Conservation (phyloP, 2,113 vertebrate species). For the Arvicanthis niloticus region DNA sequence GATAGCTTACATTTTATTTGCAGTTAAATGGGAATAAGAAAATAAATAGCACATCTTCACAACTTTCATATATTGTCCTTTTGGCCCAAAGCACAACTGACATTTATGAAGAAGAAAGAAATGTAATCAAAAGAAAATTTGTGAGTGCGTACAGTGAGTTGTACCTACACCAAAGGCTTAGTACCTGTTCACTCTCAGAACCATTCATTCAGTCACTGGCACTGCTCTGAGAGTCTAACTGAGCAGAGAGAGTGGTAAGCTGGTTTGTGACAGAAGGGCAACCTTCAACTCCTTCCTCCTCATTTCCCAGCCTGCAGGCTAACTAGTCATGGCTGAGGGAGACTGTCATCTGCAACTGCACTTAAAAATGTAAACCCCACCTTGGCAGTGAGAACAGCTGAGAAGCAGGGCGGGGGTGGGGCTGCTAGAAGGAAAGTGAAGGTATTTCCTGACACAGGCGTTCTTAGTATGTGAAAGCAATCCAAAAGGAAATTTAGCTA, state of each 20-base stretch:
- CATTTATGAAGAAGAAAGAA: slow-evolving; percentile 83
- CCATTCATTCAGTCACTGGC: slow-evolving; percentile 82
- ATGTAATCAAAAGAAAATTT: slow-evolving; percentile 92
- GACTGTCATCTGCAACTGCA: slow-evolving; percentile 32
- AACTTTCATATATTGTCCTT: slow-evolving; percentile 80
- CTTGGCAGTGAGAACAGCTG: slow-evolving; percentile 11
- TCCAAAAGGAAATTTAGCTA: slow-evolving; percentile 66
- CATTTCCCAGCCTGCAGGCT: slow-evolving; percentile 8
- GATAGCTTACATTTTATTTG: slow-evolving; percentile 58
- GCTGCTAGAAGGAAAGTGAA: background rate
- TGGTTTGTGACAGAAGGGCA: slow-evolving; percentile 73
- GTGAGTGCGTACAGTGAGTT: slow-evolving; percentile 89
- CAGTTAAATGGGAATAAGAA: slow-evolving; percentile 81
- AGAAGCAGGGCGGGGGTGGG: background rate
- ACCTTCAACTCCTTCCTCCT: background rate
- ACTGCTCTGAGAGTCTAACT: slow-evolving; percentile 85
- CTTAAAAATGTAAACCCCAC: slow-evolving; percentile 71
- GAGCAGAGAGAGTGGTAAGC: slow-evolving; percentile 86
- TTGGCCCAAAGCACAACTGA: slow-evolving; percentile 82
- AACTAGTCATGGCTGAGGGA: background rate
- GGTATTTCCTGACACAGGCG: slow-evolving; percentile 69
- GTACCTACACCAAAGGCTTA: slow-evolving; percentile 89
- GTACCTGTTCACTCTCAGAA: slow-evolving; percentile 90
- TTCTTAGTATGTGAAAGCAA: slow-evolving; percentile 64
- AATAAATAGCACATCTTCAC: slow-evolving; percentile 78